Base-by-base conservation (phyloP, 1,140 invertebrate genomes). In the Campoletis sonorensis region DNA sequence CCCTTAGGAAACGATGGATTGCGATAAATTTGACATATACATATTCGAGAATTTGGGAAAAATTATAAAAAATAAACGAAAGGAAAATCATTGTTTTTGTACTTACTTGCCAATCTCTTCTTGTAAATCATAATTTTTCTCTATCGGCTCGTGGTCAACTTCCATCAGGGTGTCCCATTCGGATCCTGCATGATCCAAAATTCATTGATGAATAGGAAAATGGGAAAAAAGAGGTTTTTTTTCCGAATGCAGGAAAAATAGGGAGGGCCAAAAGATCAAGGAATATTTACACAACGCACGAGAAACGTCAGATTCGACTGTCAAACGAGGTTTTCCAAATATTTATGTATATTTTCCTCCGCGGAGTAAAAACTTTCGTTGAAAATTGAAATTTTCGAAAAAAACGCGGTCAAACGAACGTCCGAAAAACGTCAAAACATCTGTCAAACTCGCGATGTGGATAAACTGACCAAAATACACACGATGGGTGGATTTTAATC, bases 31-130 rank as follows among this genome's bases (percentile, higher is more conserved):
- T n/a, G 45, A 13, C 7, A 78, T 61, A 15, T 37, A 51, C 49
- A n/a, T 61, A 5, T 64, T 11, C 11, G 61, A 23, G 4, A 83
- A 76, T 71, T 21, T 23, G 16, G 7, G 4, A 82, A 64, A 11
- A 72, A 79, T n/a, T n/a, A n/a, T n/a, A 78, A 26, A 61, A 76
- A 54, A 64, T n/a, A n/a, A n/a, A n/a, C n/a, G 70, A 13, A 13
- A 61, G 11, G 54, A 27, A 67, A 45, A 77, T 67, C n/a, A n/a
- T 45, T 8, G 16, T 54, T 54, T 33, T 79, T 15, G n/a, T 33
- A 91, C 93, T 92, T 89, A 94, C 94, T 94, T 94, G 85, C 94
- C 94, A 89, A 94, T 94, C 87, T 94, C 93, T 87, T 94, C 94
- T 64, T 93, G 90, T 30, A 94, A 86, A 81, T 94, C 93, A 87